A percentile compares a stretch with the other conserved stretches of the same genome.
These are phyloP conservation scores for Emydoidea blandingii DNA, from an alignment of 2,797 vertebrate genomes.

Conservation along the genomic window DNA sequence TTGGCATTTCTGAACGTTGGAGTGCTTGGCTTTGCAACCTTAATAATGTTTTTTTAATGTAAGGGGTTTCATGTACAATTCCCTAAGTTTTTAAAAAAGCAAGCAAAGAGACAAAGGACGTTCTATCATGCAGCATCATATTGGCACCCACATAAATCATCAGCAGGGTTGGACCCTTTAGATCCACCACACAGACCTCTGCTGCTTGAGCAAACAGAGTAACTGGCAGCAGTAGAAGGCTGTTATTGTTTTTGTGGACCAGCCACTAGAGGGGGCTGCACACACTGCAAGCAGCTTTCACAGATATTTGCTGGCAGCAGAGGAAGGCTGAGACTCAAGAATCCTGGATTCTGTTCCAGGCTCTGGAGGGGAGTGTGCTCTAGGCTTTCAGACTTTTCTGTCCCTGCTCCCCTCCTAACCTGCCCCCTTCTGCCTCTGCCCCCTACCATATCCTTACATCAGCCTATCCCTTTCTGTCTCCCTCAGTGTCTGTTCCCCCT, in stretches of 20 bases:
- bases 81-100: not conserved
- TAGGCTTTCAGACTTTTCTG: not conserved
- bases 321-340: not conserved
- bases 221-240: not conserved
- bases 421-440: not conserved
- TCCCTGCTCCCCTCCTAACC: not conserved
- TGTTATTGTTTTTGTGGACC: not conserved
- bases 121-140: not conserved
- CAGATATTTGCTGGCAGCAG: not conserved
- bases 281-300: not conserved
- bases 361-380: not conserved
- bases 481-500: not conserved
- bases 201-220: not conserved
- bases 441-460: no score
- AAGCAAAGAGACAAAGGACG: not conserved
- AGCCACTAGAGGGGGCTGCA: not conserved
- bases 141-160: not conserved
- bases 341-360: not conserved
- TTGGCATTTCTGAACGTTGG: not conserved
- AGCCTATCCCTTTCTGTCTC: not conserved
- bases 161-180: not conserved
- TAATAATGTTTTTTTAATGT: not conserved
- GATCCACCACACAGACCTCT: not conserved
- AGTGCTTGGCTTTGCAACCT: not conserved
- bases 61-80: not conserved